Base-by-base conservation (phyloP, 1,140 invertebrate genomes). In the Lysiphlebus fabarum region DNA sequence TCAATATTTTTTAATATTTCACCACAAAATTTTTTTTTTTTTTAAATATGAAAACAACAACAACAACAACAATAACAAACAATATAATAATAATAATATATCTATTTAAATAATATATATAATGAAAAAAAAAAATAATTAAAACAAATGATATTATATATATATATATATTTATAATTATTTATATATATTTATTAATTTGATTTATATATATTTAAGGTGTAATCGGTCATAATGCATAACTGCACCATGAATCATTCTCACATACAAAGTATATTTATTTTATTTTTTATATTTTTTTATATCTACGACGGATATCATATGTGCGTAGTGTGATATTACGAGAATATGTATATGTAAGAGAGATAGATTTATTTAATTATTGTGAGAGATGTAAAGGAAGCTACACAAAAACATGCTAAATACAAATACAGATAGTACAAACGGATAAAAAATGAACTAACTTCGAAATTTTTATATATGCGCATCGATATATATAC, bases 211-310 rank as follows among this genome's bases (percentile, higher is more conserved):
- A 26, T 54, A 54, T 53, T 59, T 44, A 42, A 59, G 43, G 50
- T 54, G 54, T 53, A 59, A 59, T 59, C 58, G 48, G 49, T 42
- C 43, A 59, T 53, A 53, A 59, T 59, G 42, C 58, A 59, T 59
- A 59, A 59, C 58, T 59, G 58, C 58, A 59, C 51, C 58, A 53
- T 59, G 58, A 59, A 59, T 59, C 50, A 59, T 53, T 34, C 57
- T 53, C 50, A 54, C 50, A 45, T 53, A 59, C 51, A 43, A 45
- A 34, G 40, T 44, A 47, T 12, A 38, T 40, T 40, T 37, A 38
- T 37, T 36, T 12, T 37, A n/a, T 58, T 51, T 43, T 56, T 42
- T 58, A 53, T 58, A 51, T 17, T 58, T 51, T 43, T 56, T 42
- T 58, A 53, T 58, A 51, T 53, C 26, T 58, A 58, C 56, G 41